A percentile compares a stretch with the other conserved stretches of the same genome.
These are phyloP conservation scores for Sebastes steindachneri DNA, from an alignment of 2,797 vertebrate genomes.

Conservation along the genomic window DNA sequence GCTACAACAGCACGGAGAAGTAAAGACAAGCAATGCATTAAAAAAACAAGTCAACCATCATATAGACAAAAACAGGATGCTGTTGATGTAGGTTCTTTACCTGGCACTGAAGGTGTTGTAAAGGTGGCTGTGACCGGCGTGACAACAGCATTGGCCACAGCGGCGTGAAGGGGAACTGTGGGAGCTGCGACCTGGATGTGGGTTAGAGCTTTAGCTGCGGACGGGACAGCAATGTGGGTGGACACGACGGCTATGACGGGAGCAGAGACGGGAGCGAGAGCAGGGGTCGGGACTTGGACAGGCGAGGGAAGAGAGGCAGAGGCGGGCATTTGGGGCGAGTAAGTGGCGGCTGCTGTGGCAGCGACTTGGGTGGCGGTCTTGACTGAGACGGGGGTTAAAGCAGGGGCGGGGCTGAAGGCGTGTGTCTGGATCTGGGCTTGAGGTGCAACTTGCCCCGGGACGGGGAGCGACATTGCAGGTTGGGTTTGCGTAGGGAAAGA, in stretches of 20 bases:
- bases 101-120: constrained; percentile 86
- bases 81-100: constrained; percentile 74
- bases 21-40: background rate
- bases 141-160: constrained; percentile 68
- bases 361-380: background rate
- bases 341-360: background rate
- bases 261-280: constrained; percentile 60
- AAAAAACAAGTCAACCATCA: background rate
- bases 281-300: constrained; percentile 57
- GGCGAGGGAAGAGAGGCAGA: constrained; percentile 58
- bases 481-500: constrained; percentile 24
- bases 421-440: constrained; percentile 48
- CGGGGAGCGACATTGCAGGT: background rate
- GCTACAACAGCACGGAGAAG: constrained; percentile 47
- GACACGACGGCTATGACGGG: constrained; percentile 61
- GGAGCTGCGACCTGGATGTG: constrained; percentile 60
- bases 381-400: constrained; percentile 16
- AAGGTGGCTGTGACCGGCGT: constrained; percentile 80
- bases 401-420: background rate
- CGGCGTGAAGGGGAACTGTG: constrained; percentile 49
- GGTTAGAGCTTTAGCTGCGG: constrained; percentile 52
- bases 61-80: background rate
- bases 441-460: constrained; percentile 19
- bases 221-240: constrained; percentile 50
- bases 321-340: constrained; percentile 10